Evolutionary conservation across 2,113 vertebrate species (phyloP), one percentile per base, ranked within the genome.

Genomic region (Pterocles burchelli): DNA sequence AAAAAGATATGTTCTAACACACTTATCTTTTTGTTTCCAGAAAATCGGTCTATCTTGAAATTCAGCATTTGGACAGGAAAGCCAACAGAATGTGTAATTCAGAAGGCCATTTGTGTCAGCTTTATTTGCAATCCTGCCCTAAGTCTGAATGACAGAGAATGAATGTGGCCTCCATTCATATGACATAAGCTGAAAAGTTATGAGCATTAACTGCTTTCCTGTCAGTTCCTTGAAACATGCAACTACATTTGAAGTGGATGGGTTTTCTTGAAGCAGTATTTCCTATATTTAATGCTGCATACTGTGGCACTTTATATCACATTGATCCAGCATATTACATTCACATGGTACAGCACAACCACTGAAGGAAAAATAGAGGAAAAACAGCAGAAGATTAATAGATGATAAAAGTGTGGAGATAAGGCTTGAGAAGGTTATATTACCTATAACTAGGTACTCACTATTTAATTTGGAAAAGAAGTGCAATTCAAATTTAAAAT

Each of bases 11-110:
- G 5, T 45, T 87, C 57, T 38, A 81, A 87, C 45, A 70, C 20
- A 82, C 33, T 75, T 63, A 82, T 78, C 76, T 80, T 61, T 80
- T 24, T 89, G 62, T 54, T 94, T 87, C 54, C 70, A 94, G 67
- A 85, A 89, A 91, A 95, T 49, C 31, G 14, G 58, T 61, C 84
- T 57, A 9, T 81, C 91, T 91, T 72, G 65, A 95, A 95, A 82
- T 61, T 82, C 0, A 0, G 41, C 49, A 62, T 75, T 94, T 85
- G 45, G 93, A 68, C 25, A 76, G 74, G 54, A 59, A 80, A 93
- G 65, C 20, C 68, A 86, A 59, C 55, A 93, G 68, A 91, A 85
- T 16, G 21, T 52, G 48, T 65, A 91, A 94, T 78, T 94, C 70
- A 78, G 80, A 61, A 67, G 65, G 70, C 61, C 38, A 31, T 85